Conservation (phyloP, 2,113 vertebrate species). For the Barnardius zonarius region DNA sequence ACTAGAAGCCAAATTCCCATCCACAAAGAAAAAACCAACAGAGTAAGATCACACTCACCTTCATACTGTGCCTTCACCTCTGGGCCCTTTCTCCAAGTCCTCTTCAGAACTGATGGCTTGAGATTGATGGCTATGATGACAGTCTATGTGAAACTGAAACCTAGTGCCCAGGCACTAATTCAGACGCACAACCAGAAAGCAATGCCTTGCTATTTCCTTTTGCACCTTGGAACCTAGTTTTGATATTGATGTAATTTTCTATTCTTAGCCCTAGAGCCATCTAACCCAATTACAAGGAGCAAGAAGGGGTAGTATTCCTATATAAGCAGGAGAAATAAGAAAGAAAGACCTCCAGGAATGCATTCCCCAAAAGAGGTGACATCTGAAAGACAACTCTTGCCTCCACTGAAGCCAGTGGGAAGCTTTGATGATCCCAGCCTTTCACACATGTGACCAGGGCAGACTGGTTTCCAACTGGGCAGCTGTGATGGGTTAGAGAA, state of each 20-base stretch:
- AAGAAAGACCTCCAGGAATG: not conserved
- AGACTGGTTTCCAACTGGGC: fast-evolving
- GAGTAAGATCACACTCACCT: not conserved
- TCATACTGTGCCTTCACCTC: not conserved
- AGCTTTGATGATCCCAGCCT: not conserved
- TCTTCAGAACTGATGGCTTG: not conserved
- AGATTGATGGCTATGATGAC: not conserved
- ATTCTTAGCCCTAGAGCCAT: not conserved
- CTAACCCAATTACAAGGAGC: not conserved
- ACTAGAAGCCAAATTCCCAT: not conserved
- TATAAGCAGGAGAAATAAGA: not conserved
- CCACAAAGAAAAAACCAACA: not conserved
- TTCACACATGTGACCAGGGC: not conserved
- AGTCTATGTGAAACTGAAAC: not conserved
- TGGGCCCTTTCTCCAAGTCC: not conserved
- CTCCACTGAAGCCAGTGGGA: not conserved
- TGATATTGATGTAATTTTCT: not conserved
- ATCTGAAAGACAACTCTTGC: not conserved
- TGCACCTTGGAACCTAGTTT: not conserved
- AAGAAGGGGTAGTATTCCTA: not conserved
- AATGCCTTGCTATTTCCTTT: not conserved
- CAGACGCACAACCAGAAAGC: not conserved
- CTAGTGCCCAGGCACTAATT: not conserved
- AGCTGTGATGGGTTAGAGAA: not conserved
- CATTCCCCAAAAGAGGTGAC: not conserved